A percentile compares a stretch with the other conserved stretches of the same genome.
These are phyloP conservation scores for Epistrophe eligans DNA, from an alignment of 2,888 invertebrate genomes.

Conservation along the genomic window DNA sequence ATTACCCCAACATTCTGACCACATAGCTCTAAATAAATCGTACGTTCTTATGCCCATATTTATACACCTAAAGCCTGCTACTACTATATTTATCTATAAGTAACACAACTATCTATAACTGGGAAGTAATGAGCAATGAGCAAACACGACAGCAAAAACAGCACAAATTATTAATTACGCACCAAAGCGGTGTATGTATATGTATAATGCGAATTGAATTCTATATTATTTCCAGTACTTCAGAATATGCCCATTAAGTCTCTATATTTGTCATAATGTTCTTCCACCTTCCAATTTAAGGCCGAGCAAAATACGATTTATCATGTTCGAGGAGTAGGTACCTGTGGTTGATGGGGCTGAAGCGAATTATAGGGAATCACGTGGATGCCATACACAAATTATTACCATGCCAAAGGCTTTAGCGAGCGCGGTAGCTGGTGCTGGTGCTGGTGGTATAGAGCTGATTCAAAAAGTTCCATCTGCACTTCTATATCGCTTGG, in stretches of 20 bases:
- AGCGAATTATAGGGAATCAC: constrained; percentile 35
- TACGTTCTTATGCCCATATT: constrained; percentile 52
- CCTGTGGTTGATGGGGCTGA: not conserved
- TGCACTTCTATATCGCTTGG: constrained; percentile 41
- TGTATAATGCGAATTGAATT: constrained; percentile 3
- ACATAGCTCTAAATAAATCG: constrained; percentile 61
- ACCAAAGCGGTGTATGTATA: constrained; percentile 45
- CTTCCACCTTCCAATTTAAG: constrained; percentile 61
- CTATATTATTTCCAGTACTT: constrained; percentile 26
- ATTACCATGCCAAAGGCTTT: constrained; percentile 45
- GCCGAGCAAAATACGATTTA: constrained; percentile 55
- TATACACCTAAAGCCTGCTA: constrained; percentile 6
- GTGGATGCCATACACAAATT: constrained; percentile 54
- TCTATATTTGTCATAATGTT: constrained; percentile 69
- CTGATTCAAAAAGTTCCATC: constrained; percentile 47
- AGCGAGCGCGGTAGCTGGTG: constrained; percentile 26
- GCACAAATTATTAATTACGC: constrained; percentile 62
- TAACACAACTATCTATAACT: no score
- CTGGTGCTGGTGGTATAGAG: constrained; percentile 23
- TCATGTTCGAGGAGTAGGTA: constrained; percentile 41
- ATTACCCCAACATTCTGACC: constrained; percentile 64
- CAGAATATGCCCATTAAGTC: constrained; percentile 54
- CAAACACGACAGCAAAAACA: constrained; percentile 26
- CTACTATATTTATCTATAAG: no score
- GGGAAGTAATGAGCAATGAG: not conserved